Conservation (phyloP, 1,140 invertebrate species). For the Cryptotermes secundus region DNA sequence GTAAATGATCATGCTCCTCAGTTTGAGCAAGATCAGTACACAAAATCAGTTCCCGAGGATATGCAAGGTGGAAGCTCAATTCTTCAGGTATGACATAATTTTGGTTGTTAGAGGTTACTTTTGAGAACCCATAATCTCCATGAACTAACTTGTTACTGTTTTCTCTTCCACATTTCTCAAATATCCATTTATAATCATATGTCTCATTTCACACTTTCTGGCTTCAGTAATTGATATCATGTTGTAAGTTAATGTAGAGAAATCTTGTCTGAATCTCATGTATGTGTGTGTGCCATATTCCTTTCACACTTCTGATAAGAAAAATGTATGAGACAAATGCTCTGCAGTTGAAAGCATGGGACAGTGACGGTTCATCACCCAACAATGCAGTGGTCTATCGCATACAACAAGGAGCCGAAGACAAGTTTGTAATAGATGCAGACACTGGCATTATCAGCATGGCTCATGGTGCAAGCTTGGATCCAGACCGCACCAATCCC, state of each 20-base stretch:
- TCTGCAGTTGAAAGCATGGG: conserved; percentile 70
- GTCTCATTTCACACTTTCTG: too few species aligned
- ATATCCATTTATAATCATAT: too few species aligned
- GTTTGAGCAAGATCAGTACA: conserved; percentile 75
- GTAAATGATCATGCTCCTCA: conserved; percentile 82
- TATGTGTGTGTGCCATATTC: too few species aligned
- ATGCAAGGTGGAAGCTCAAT: conserved; percentile 74
- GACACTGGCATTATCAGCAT: conserved; percentile 81
- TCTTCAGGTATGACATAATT: conserved; percentile 58
- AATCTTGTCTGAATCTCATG: too few species aligned
- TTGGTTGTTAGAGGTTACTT: too few species aligned
- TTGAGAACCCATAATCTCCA: too few species aligned
- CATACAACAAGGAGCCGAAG: conserved; percentile 81
- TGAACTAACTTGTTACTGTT: too few species aligned
- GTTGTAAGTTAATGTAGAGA: too few species aligned
- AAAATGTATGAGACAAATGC: too few species aligned
- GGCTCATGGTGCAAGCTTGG: conserved; percentile 80
- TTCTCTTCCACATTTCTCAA: too few species aligned
- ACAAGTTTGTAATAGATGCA: conserved; percentile 89
- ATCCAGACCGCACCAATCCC: conserved; percentile 82
- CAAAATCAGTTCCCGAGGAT: conserved; percentile 78
- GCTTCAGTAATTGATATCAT: too few species aligned
- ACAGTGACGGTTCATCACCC: conserved; percentile 80
- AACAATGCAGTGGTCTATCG: conserved; percentile 87
- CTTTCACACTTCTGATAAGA: too few species aligned